phyloP scores from a whole-genome alignment of 2,888 invertebrate genomes.

The Hipparchia sbordonii region DNA sequence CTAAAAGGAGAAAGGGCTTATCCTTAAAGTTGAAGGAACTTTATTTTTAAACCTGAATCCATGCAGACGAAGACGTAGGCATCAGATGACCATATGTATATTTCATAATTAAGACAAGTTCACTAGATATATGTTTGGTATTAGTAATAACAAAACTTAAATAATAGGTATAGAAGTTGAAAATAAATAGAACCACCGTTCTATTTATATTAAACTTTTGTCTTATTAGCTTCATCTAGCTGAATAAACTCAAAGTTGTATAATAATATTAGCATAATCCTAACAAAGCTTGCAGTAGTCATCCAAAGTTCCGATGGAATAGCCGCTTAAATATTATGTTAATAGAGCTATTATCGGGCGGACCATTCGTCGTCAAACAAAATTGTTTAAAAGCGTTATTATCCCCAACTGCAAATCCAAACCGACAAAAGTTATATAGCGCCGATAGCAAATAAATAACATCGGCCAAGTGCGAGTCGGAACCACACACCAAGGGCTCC shows the following conservation, averaged over 20 bases:
- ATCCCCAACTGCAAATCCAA: conserved; percentile 26
- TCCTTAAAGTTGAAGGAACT: no score
- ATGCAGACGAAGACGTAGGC: no score
- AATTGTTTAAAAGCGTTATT: conserved; percentile 34
- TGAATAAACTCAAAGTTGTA: conserved; percentile 20
- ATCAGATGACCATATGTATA: no score
- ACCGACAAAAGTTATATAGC: conserved; percentile 24
- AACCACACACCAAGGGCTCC: no score
- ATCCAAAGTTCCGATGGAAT: conserved; percentile 32
- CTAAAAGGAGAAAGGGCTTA: no score
- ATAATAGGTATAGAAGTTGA: neutral
- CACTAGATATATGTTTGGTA: neutral
- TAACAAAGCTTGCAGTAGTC: conserved; percentile 31
- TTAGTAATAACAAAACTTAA: neutral
- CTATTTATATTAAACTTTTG: no score
- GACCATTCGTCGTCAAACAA: conserved; percentile 30
- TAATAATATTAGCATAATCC: conserved; percentile 35
- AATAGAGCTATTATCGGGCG: conserved; percentile 35
- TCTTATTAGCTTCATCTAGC: neutral
- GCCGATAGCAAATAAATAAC: conserved; percentile 11
- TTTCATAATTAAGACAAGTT: no score
- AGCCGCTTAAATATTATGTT: conserved; percentile 36
- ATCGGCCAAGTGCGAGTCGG: neutral
- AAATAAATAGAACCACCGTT: conserved; percentile 15
- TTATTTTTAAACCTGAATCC: no score